These are phyloP conservation scores for Actenoides lindsayi DNA, from an alignment of 2,113 vertebrate species.

Conservation along the genomic window DNA sequence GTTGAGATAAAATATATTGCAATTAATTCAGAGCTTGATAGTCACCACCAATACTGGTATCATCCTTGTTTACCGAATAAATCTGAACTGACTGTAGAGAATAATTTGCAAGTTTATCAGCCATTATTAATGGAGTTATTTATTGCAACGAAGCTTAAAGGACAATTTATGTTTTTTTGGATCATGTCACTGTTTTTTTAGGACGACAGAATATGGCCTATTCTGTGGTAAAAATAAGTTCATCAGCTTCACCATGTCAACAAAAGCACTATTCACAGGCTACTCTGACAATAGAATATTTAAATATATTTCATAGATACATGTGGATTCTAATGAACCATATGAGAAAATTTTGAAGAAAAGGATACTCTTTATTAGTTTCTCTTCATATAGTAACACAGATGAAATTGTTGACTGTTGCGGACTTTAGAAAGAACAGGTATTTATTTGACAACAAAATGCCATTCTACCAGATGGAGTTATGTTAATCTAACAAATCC, in stretches of 20 bases:
- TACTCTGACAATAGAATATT: not conserved
- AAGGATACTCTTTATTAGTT: not conserved
- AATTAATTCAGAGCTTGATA: not conserved
- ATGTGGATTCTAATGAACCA: not conserved
- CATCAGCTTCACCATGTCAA: not conserved
- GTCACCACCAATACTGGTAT: not conserved
- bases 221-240: not conserved
- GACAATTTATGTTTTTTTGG: constrained; percentile 7
- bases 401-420: not conserved
- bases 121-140: constrained; percentile 61
- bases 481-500: not conserved
- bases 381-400: not conserved
- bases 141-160: constrained; percentile 58
- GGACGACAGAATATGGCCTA: not conserved
- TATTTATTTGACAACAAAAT: not conserved
- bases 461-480: not conserved
- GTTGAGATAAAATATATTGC: not conserved
- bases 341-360: not conserved
- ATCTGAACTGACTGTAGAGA: constrained; percentile 42
- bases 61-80: constrained; percentile 3
- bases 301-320: not conserved
- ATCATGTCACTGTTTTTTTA: not conserved
- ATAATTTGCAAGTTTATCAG: constrained; percentile 66
- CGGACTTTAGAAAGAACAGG: not conserved
- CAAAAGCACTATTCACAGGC: not conserved